A percentile compares a stretch with the other conserved stretches of the same genome.
phyloP scores from a whole-genome alignment of 1,140 invertebrate species.

The Chymomyza costata region DNA sequence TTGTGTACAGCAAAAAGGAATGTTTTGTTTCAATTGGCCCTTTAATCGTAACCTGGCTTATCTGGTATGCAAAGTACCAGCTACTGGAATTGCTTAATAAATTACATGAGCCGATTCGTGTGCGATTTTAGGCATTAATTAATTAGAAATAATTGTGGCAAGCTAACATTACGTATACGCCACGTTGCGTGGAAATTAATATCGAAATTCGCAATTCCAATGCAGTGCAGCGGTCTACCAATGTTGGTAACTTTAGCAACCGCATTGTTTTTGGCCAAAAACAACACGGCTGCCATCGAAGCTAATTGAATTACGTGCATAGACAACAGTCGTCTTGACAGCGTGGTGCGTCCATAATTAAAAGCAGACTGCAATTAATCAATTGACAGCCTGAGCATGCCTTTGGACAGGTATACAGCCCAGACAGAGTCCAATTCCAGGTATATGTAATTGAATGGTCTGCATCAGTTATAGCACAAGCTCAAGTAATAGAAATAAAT shows the following conservation, averaged over 20 bases:
- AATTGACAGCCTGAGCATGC: slow-evolving; percentile 56
- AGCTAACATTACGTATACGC: slow-evolving; percentile 1
- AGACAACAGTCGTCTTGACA: slow-evolving; percentile 10
- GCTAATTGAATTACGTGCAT: slow-evolving; percentile 55
- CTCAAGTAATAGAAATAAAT: slow-evolving; percentile 60
- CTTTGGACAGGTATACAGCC: slow-evolving; percentile 41
- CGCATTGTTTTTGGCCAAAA: slow-evolving; percentile 52
- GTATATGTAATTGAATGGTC: no score
- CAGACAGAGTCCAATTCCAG: not conserved
- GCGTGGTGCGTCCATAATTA: slow-evolving; percentile 44
- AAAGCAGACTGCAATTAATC: slow-evolving; percentile 63
- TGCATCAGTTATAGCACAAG: slow-evolving; percentile 16
- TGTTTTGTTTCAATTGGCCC: no score
- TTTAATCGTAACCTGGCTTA: no score
- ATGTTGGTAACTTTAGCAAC: no score
- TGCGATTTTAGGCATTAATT: slow-evolving; percentile 43
- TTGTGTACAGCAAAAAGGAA: no score
- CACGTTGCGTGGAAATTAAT: slow-evolving; percentile 37
- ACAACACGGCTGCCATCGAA: no score
- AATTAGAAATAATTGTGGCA: slow-evolving; percentile 42
- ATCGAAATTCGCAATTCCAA: not conserved
- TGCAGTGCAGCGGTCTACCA: no score
- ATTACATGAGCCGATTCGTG: slow-evolving; percentile 44
- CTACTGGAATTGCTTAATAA: slow-evolving; percentile 8
- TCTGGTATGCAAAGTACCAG: not conserved